Percentiles rank a stretch among this genome's conserved stretches.
phyloP scores from a whole-genome alignment of 2,797 vertebrate species.

The Arrhamphus sclerolepis region DNA sequence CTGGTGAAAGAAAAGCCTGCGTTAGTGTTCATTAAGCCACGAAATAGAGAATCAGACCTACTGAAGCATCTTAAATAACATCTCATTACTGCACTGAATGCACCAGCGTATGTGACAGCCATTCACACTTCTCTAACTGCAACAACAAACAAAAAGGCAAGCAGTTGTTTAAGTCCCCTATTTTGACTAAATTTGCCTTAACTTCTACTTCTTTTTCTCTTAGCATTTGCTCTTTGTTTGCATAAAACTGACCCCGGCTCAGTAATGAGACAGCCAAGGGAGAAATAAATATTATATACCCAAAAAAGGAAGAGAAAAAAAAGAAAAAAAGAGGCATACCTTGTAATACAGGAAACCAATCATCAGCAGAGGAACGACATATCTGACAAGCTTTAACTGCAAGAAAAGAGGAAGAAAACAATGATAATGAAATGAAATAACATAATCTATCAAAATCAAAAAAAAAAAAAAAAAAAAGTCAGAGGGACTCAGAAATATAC shows the following conservation, averaged over 20 bases:
- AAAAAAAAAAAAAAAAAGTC: constrained; percentile 7
- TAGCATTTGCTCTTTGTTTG: neutral
- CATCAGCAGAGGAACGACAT: constrained; percentile 81
- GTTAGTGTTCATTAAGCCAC: neutral
- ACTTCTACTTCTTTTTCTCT: constrained; percentile 20
- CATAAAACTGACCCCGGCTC: constrained; percentile 22
- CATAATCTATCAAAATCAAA: constrained; percentile 12
- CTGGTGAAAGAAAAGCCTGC: constrained; percentile 1
- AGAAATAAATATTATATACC: constrained; percentile 42
- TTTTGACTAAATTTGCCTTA: constrained; percentile 30
- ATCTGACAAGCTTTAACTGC: constrained; percentile 86
- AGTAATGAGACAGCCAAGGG: constrained; percentile 34
- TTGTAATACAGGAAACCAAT: constrained; percentile 89
- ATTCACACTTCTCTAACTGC: constrained; percentile 10
- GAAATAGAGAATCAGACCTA: constrained; percentile 6
- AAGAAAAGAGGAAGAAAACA: constrained; percentile 35
- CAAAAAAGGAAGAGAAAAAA: constrained; percentile 7
- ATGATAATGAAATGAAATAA: constrained; percentile 30
- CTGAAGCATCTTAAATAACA: constrained; percentile 8
- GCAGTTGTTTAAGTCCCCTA: constrained; percentile 12
- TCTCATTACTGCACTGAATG: constrained; percentile 18
- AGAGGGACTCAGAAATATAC: constrained; percentile 25
- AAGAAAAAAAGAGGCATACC: constrained; percentile 76
- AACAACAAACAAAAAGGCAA: constrained; percentile 20
- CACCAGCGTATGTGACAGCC: neutral